Conservation (phyloP, 2,113 vertebrate species). For the Eulemur macaco region DNA sequence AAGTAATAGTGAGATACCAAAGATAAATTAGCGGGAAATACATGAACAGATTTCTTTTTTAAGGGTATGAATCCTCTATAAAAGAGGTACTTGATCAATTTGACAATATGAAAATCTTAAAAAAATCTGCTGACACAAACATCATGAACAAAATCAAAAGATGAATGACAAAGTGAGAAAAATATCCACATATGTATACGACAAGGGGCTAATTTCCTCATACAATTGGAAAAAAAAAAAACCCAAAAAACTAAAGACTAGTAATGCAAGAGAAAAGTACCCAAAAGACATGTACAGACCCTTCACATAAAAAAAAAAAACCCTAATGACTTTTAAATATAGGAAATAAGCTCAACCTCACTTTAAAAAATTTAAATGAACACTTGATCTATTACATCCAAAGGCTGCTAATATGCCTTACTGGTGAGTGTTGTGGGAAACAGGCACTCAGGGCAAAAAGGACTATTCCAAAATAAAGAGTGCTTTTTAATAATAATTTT, state of each 20-base stretch:
- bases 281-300: background rate
- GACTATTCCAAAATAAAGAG: background rate
- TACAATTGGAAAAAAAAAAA: background rate
- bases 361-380: slow-evolving; percentile 20
- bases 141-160: slow-evolving; percentile 59
- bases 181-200: background rate
- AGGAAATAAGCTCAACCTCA: background rate
- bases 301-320: slow-evolving; percentile 1
- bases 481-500: background rate
- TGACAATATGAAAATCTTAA: slow-evolving; percentile 36
- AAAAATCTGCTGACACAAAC: background rate
- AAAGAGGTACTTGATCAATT: slow-evolving; percentile 45
- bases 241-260: slow-evolving; percentile 27
- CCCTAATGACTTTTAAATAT: slow-evolving; percentile 27
- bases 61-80: slow-evolving; percentile 2
- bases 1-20: slow-evolving; percentile 4
- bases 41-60: slow-evolving; percentile 24
- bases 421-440: background rate
- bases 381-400: background rate
- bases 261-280: background rate
- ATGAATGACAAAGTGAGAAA: slow-evolving; percentile 46
- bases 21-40: slow-evolving; percentile 50
- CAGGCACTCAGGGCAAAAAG: background rate
- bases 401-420: background rate
- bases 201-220: slow-evolving; percentile 25